Conservation (phyloP, 1,140 invertebrate genomes). For the Aphelenchoides avenae region DNA sequence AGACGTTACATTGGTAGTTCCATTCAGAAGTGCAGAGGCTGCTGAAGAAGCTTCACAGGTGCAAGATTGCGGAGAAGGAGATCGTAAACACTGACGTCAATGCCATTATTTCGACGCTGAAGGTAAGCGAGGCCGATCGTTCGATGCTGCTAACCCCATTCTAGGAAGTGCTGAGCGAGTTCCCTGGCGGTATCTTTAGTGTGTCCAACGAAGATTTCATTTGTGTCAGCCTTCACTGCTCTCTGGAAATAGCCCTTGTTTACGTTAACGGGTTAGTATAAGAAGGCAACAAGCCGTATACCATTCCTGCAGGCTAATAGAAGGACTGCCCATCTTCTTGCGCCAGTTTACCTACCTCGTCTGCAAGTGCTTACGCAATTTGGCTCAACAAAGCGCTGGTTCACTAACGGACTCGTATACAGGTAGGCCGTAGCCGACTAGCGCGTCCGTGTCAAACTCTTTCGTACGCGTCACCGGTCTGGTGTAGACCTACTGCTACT, state of each 20-base stretch:
- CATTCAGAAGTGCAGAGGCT: constrained; percentile 35
- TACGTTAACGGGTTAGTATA: constrained; percentile 26
- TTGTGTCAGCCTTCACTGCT: constrained; percentile 19
- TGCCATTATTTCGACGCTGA: constrained; percentile 27
- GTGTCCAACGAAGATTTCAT: constrained; percentile 33
- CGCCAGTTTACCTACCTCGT: constrained; percentile 43
- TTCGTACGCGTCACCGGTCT: constrained; percentile 6
- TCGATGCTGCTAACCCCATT: constrained; percentile 22
- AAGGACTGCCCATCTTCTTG: constrained; percentile 28
- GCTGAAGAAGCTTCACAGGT: constrained; percentile 21
- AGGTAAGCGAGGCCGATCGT: no score
- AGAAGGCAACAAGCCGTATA: not conserved
- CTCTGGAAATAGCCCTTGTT: constrained; percentile 32
- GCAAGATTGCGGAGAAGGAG: constrained; percentile 19
- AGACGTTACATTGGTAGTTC: no score
- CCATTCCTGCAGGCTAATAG: constrained; percentile 15
- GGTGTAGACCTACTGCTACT: constrained; percentile 36
- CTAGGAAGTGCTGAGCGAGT: constrained; percentile 32
- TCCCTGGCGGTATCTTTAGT: constrained; percentile 36
- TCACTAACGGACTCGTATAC: constrained; percentile 37
- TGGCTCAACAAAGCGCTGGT: constrained; percentile 26
- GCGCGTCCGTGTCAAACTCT: not conserved
- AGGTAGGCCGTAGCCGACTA: constrained; percentile 7
- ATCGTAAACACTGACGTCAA: constrained; percentile 29
- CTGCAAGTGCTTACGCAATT: constrained; percentile 27